phyloP scores from a whole-genome alignment of 2,113 vertebrate genomes.

The Macrotus californicus region DNA sequence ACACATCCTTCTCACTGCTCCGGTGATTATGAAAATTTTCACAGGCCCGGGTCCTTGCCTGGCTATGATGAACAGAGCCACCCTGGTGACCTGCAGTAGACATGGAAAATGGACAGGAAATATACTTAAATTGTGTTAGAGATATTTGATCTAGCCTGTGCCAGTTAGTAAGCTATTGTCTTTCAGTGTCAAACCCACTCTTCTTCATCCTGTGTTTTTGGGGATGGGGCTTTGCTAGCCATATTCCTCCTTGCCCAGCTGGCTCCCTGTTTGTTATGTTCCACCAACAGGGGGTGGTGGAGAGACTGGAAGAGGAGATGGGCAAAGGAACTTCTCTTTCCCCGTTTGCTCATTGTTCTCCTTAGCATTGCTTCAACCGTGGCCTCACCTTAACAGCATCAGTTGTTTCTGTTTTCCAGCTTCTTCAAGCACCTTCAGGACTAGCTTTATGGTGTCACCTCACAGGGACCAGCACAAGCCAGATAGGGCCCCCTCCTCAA shows the following conservation, averaged over 20 bases:
- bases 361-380: not conserved
- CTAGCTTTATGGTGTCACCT: not conserved
- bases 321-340: not conserved
- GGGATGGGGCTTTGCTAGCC: not conserved
- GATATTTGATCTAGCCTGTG: not conserved
- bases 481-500: not conserved
- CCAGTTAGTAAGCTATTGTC: not conserved
- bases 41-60: not conserved
- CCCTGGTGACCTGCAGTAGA: not conserved
- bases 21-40: not conserved
- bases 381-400: not conserved
- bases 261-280: not conserved
- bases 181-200: not conserved
- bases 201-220: not conserved
- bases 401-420: not conserved
- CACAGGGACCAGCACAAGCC: not conserved
- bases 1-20: not conserved
- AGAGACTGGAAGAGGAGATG: not conserved
- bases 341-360: not conserved
- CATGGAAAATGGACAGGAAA: not conserved
- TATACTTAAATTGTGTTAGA: not conserved
- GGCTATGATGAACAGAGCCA: not conserved
- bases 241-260: not conserved
- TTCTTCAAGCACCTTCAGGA: not conserved
- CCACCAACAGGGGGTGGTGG: not conserved